Conservation (phyloP, 2,113 vertebrate genomes). For the Vanacampus margaritifer region DNA sequence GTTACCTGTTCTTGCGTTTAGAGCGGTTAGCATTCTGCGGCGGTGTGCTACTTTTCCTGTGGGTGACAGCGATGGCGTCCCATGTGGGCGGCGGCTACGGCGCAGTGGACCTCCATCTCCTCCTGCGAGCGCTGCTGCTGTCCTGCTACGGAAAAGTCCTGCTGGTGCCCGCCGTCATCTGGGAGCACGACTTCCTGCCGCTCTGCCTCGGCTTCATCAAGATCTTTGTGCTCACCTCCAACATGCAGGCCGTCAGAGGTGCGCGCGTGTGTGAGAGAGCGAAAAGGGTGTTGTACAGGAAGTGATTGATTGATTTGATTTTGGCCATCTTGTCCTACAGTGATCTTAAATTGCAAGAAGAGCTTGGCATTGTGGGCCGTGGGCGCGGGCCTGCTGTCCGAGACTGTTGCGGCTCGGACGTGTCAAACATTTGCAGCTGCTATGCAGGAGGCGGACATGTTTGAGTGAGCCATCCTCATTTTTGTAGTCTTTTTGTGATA, state of each 20-base stretch:
- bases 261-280: not conserved
- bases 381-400: slow-evolving; percentile 78
- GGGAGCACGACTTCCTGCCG: slow-evolving; percentile 92
- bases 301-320: no score
- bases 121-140: slow-evolving; percentile 86
- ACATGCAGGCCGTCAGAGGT: slow-evolving; percentile 93
- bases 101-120: slow-evolving; percentile 64
- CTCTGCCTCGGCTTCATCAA: slow-evolving; percentile 89
- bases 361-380: slow-evolving; percentile 77
- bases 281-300: no score
- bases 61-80: slow-evolving; percentile 60
- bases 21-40: slow-evolving; percentile 85
- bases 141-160: slow-evolving; percentile 96
- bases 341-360: slow-evolving; percentile 84
- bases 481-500: not conserved
- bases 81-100: slow-evolving; percentile 48
- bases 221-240: slow-evolving; percentile 90
- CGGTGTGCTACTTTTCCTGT: slow-evolving; percentile 79
- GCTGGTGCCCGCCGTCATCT: slow-evolving; percentile 92
- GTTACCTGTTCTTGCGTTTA: slow-evolving; percentile 36
- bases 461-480: slow-evolving; percentile 10
- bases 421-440: slow-evolving; percentile 73
- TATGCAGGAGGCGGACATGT: slow-evolving; percentile 28
- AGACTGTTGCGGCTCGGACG: slow-evolving; percentile 73
- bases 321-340: slow-evolving; percentile 67